Evolutionary conservation across 2,797 vertebrate genomes (phyloP).

Genomic region (Cephalopachus bancanus): DNA sequence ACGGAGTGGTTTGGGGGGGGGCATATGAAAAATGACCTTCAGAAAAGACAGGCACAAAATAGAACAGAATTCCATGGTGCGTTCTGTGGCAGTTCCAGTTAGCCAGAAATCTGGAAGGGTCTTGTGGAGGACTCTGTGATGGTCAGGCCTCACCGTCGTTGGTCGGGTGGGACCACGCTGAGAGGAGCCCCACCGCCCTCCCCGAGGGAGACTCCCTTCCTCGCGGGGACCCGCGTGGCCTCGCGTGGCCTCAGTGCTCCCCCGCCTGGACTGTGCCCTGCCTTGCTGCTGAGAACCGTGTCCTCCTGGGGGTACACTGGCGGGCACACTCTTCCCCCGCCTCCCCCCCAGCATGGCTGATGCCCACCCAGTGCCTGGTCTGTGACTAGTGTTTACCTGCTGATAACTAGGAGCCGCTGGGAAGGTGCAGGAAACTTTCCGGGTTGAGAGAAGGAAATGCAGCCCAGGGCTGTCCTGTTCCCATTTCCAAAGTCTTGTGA

Average conservation of each 20-base stretch:
- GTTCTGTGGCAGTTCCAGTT: background rate
- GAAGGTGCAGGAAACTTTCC: background rate
- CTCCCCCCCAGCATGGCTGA: rapidly evolving
- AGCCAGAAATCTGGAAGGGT: background rate
- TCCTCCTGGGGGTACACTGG: background rate
- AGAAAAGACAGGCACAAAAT: background rate
- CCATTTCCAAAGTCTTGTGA: background rate
- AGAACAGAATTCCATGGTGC: rapidly evolving
- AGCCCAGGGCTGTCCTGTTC: background rate
- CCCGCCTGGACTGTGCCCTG: no score
- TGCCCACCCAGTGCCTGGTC: background rate
- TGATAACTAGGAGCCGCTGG: background rate
- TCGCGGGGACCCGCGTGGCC: rapidly evolving
- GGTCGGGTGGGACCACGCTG: background rate
- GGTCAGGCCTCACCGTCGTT: background rate
- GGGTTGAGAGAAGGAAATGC: background rate
- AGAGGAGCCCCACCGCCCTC: no score
- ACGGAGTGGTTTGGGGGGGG: background rate
- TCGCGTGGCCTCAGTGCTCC: background rate
- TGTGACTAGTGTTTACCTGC: background rate
- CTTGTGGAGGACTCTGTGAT: background rate
- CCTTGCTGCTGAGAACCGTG: background rate
- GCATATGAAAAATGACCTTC: background rate
- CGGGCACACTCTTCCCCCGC: background rate
- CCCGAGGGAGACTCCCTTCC: background rate